Conservation (phyloP, 1,140 invertebrate genomes). For the Delia radicum region DNA sequence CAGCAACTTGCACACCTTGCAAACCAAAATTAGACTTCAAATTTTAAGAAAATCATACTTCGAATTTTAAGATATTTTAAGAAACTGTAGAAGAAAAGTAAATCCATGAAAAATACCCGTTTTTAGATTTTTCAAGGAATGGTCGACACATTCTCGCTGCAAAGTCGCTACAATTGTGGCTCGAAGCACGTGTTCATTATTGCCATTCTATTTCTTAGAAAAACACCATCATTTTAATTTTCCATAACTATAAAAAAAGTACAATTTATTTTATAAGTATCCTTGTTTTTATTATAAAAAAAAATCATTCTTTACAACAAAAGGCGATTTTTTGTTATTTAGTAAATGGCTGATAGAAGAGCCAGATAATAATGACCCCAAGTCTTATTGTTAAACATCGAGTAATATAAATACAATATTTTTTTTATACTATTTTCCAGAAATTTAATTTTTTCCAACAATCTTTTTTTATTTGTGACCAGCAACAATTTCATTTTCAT, state of each 20-base stretch:
- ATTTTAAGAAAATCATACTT: too few relatives aligned
- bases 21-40: too few relatives aligned
- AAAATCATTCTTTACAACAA: not conserved
- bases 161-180: too few relatives aligned
- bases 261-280: too few relatives aligned
- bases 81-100: too few relatives aligned
- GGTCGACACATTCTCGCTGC: too few relatives aligned
- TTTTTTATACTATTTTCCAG: not conserved
- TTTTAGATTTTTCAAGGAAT: too few relatives aligned
- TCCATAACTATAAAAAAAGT: not conserved
- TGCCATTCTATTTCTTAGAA: not conserved
- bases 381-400: not conserved
- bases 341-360: not conserved
- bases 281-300: too few relatives aligned
- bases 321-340: not conserved
- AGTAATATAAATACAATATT: not conserved
- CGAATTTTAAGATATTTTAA: too few relatives aligned
- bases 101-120: too few relatives aligned
- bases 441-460: not conserved
- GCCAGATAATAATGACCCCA: not conserved
- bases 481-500: conserved; percentile 25
- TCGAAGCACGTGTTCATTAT: not conserved
- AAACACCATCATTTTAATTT: not conserved
- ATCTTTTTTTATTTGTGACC: conserved; percentile 9
- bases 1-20: too few relatives aligned